Evolutionary conservation across 2,888 invertebrate genomes (phyloP).

Genomic region (Apocheima hispidaria): DNA sequence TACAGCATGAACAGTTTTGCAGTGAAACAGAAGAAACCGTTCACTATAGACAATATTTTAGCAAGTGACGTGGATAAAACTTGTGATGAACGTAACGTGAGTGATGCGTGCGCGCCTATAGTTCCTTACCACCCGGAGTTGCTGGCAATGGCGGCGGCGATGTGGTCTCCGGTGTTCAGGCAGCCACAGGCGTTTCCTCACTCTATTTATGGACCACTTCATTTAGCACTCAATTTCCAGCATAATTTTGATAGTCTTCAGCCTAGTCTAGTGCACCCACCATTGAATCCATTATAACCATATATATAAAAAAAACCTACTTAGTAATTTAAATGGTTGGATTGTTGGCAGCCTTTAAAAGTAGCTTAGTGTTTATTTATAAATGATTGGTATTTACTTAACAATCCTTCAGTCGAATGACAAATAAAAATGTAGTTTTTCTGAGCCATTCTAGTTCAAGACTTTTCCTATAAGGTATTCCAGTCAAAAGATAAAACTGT

Average conservation of each 20-base stretch:
- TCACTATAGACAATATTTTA: constrained; percentile 94
- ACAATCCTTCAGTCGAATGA: too few species aligned
- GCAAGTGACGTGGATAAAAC: constrained; percentile 87
- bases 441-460: too few species aligned
- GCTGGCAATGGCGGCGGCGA: constrained; percentile 58
- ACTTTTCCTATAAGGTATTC: too few species aligned
- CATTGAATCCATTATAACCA: constrained; percentile 33
- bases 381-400: too few species aligned
- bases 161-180: constrained; percentile 58
- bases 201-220: constrained; percentile 49
- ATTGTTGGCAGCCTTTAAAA: neutral
- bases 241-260: constrained; percentile 49
- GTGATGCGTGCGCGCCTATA: constrained; percentile 48
- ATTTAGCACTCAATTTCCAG: constrained; percentile 54
- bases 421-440: too few species aligned
- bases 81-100: constrained; percentile 50
- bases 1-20: constrained; percentile 38
- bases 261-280: constrained; percentile 44
- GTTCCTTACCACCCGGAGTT: constrained; percentile 54
- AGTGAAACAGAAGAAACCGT: constrained; percentile 88
- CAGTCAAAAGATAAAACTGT: too few species aligned
- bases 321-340: constrained; percentile 1
- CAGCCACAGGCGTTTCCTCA: constrained; percentile 43
- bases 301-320: neutral
- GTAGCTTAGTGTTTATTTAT: neutral